These are phyloP conservation scores for Stegodyphus mimosarum DNA, from an alignment of 1,140 invertebrate genomes.

Conservation along the genomic window DNA sequence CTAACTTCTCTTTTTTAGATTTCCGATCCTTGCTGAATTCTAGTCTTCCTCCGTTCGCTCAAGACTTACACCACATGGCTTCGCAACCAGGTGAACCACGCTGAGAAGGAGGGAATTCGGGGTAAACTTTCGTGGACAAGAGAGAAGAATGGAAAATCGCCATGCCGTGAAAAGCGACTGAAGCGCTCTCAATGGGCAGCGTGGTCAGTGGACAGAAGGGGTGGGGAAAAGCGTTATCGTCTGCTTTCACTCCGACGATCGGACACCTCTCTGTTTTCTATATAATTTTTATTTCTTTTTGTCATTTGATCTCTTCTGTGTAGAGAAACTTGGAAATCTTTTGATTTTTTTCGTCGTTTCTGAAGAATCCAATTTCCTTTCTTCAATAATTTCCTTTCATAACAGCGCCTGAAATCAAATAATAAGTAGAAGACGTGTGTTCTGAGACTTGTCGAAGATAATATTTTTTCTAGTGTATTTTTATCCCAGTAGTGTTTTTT, in stretches of 20 bases:
- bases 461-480: no score
- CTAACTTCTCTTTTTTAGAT: no score
- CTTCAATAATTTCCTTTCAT: not conserved
- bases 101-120: no score
- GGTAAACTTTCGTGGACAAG: not conserved
- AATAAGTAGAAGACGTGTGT: not conserved
- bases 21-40: no score
- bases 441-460: no score
- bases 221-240: slow-evolving; percentile 21
- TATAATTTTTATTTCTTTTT: not conserved
- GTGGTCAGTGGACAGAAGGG: slow-evolving; percentile 9
- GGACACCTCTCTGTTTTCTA: slow-evolving; percentile 20
- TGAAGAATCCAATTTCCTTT: not conserved
- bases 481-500: no score
- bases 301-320: not conserved
- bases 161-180: slow-evolving; percentile 20
- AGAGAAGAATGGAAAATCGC: slow-evolving; percentile 17
- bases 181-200: slow-evolving; percentile 26
- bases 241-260: slow-evolving; percentile 18
- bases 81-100: not conserved
- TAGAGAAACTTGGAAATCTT: not conserved
- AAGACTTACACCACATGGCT: slow-evolving; percentile 6
- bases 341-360: not conserved
- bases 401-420: slow-evolving; percentile 5
- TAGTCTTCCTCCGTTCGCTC: no score